Base-by-base conservation (phyloP, 2,113 vertebrate species). In the Salvelinus sp. region DNA sequence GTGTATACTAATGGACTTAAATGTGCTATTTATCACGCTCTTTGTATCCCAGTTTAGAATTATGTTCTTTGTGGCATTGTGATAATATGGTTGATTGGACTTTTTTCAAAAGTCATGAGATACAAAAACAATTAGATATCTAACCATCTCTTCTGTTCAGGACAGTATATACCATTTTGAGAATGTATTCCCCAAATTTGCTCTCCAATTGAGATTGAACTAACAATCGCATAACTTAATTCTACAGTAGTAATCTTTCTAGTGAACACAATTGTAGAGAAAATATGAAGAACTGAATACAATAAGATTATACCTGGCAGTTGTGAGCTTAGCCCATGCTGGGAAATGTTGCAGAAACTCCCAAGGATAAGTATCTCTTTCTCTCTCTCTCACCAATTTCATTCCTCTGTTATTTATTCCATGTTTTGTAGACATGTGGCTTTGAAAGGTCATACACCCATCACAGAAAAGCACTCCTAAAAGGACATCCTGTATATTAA, bases 401-500 rank as follows among this genome's bases (percentile, higher is more conserved):
- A 16, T 54, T 54, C 50, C 50, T 22, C 3, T n/a, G 68, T 47
- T 18, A 47, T 69, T 69, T 48, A 69, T 47, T 25, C 10, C 22
- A 13, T 13, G 33, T 69, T 69, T 69, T 38, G 33, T 25, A 3
- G 18, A 20, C 44, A 22, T 23, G 68, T 69, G 68, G 48, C 22
- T 6, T 48, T 50, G 68, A 69, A 69, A 66, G 64, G 13, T 66
- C 25, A 28, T 66, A 66, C 12, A 23, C 6, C 10, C 5, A 0
- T 9, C 22, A n/a, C 4, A 47, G 44, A 48, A 47, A 44, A 69
- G 7, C 68, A 48, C 2, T 12, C 16, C n/a, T 13, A 20, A 25
- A 69, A 69, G 38, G 44, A 69, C 68, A 48, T 48, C 22, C 44
- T 48, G n/a, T 47, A 69, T 23, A 48, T 48, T 48, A 44, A 48